phyloP scores from a whole-genome alignment of 2,888 invertebrate species.

The Digitonthophagus gazella region DNA sequence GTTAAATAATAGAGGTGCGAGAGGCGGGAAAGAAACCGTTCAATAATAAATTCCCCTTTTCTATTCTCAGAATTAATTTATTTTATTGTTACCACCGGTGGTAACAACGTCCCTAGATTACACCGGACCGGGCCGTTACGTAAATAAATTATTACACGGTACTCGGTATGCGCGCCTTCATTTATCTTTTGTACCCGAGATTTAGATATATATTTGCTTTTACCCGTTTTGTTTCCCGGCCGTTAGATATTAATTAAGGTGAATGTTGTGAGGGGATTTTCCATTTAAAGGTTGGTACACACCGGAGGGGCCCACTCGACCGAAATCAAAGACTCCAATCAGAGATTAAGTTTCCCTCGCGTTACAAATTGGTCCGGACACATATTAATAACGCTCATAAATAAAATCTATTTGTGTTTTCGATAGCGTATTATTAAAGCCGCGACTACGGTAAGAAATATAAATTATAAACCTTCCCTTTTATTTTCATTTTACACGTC shows the following conservation, averaged over 20 bases:
- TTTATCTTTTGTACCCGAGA: not conserved
- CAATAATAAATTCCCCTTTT: not conserved
- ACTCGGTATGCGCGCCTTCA: not conserved
- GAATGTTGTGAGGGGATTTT: not conserved
- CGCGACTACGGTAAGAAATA: conserved; percentile 12
- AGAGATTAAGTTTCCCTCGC: not conserved
- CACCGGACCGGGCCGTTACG: not conserved
- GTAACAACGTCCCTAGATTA: not conserved
- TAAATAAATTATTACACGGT: not conserved
- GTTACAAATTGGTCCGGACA: conserved; percentile 23
- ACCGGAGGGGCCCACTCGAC: not conserved
- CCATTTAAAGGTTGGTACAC: not conserved
- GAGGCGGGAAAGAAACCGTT: not conserved
- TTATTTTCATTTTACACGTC: conserved; percentile 18
- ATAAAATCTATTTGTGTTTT: conserved; percentile 26
- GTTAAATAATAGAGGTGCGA: not conserved
- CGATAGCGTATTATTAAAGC: conserved; percentile 24
- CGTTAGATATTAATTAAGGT: not conserved
- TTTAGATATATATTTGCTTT: not conserved
- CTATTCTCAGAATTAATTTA: not conserved
- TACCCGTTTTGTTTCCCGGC: not conserved
- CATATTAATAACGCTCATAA: conserved; percentile 26
- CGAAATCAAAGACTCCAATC: not conserved
- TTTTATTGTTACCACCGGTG: not conserved
- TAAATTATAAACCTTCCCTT: conserved; percentile 24